A percentile compares a stretch with the other conserved stretches of the same genome.
These are phyloP conservation scores for Malurus splendens DNA, from an alignment of 2,797 vertebrate genomes.

Conservation along the genomic window DNA sequence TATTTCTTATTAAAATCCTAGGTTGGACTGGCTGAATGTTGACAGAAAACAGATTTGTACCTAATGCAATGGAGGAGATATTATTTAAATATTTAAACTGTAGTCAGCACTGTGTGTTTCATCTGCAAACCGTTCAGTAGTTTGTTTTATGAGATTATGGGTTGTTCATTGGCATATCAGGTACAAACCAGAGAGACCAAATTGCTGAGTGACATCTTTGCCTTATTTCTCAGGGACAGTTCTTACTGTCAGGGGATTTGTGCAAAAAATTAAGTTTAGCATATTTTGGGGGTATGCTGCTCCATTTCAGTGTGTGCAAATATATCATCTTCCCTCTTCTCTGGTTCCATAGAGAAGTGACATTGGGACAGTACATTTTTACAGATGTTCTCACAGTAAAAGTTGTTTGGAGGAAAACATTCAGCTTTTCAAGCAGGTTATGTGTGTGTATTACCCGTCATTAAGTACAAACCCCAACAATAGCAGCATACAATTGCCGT, in stretches of 20 bases:
- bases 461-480: neutral
- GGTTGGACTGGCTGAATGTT: neutral
- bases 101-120: neutral
- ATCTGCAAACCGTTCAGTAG: neutral
- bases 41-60: slow-evolving; percentile 4
- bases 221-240: neutral
- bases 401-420: neutral
- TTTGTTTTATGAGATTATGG: neutral
- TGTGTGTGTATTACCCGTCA: neutral
- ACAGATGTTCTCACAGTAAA: neutral
- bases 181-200: neutral
- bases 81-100: neutral
- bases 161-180: neutral
- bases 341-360: neutral
- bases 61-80: neutral
- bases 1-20: neutral
- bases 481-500: neutral
- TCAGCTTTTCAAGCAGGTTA: neutral
- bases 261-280: neutral
- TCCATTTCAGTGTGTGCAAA: neutral
- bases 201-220: neutral
- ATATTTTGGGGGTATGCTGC: neutral
- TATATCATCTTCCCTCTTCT: neutral
- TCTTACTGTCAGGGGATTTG: neutral
- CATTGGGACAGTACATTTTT: neutral